These are phyloP conservation scores for Aphidius gifuensis DNA, from an alignment of 1,140 invertebrate genomes.

Conservation along the genomic window DNA sequence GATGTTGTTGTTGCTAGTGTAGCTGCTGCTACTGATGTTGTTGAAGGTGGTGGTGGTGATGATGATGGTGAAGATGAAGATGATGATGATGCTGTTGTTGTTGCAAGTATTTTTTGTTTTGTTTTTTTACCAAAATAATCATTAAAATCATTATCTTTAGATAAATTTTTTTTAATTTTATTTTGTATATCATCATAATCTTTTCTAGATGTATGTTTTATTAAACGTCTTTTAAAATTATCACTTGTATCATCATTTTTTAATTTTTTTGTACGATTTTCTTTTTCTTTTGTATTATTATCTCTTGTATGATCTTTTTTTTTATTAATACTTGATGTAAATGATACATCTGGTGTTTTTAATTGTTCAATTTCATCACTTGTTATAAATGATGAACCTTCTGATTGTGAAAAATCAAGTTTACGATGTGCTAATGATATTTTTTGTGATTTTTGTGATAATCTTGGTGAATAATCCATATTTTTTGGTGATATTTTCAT, in stretches of 20 bases:
- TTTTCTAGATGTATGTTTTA: conserved; percentile 40
- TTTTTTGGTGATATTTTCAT: conserved; percentile 51
- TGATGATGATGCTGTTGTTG: conserved; percentile 17
- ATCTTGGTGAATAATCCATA: conserved; percentile 42
- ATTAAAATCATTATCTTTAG: conserved; percentile 31
- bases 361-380: conserved; percentile 45
- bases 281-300: conserved; percentile 45
- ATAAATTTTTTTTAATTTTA: conserved; percentile 35
- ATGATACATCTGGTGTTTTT: conserved; percentile 46
- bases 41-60: too few species aligned
- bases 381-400: conserved; percentile 40
- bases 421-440: conserved; percentile 38
- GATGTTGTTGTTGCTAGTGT: too few species aligned
- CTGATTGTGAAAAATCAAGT: conserved; percentile 46
- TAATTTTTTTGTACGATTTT: conserved; percentile 48
- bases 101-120: conserved; percentile 41
- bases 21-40: too few species aligned
- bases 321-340: conserved; percentile 39
- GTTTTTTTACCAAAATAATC: conserved; percentile 35
- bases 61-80: too few species aligned
- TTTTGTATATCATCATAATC: conserved; percentile 38
- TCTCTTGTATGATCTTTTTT: conserved; percentile 48
- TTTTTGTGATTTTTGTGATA: conserved; percentile 31
- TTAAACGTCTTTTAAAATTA: conserved; percentile 36
- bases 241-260: conserved; percentile 42